Base-by-base conservation (phyloP, 1,140 invertebrate genomes). In the Apis florea region DNA sequence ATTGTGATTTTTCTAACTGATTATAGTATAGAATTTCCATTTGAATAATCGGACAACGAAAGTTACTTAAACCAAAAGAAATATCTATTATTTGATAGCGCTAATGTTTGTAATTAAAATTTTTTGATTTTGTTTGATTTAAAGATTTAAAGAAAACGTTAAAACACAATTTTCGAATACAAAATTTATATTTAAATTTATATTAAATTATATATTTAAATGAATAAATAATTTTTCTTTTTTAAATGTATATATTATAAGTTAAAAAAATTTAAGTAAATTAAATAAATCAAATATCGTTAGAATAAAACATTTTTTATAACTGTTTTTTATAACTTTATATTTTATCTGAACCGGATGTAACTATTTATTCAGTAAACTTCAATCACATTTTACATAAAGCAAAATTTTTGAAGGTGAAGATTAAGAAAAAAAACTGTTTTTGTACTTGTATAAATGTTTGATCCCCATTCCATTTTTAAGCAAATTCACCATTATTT, bases 1-100 rank as follows among this genome's bases (percentile, higher is more conserved):
- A 75, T 19, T 26, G 54, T 47, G 76, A 69, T 82, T 82, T 53
- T 26, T 77, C 49, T 64, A 70, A 59, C 31, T 9, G 21, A 58
- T 26, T 54, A 21, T 11, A 24, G 11, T 40, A 40, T 40, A 40
- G 31, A 21, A 21, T 69, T 47, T 49, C 47, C 24, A 54, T 6
- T n/a, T 11, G 19, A 49, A 11, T 1, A 47, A 8, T 12, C 2
- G 15, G 21, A 59, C 56, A 71, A 21, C 17, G 67, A 71, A 71
- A 79, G 67, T 71, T 79, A 79, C 54, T 71, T 63, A 49, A 40
- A 31, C 8, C 19, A 24, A 26, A 11, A 53, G 21, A 70, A 21
- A 11, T 5, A 17, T 6, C 5, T 40, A 2, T 11, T 11, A 12
- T 67, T 53, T 11, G 3, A n/a, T 19, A 31, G 12, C 51, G 17